phyloP scores from a whole-genome alignment of 1,140 invertebrate genomes.

The Euura lappo region DNA sequence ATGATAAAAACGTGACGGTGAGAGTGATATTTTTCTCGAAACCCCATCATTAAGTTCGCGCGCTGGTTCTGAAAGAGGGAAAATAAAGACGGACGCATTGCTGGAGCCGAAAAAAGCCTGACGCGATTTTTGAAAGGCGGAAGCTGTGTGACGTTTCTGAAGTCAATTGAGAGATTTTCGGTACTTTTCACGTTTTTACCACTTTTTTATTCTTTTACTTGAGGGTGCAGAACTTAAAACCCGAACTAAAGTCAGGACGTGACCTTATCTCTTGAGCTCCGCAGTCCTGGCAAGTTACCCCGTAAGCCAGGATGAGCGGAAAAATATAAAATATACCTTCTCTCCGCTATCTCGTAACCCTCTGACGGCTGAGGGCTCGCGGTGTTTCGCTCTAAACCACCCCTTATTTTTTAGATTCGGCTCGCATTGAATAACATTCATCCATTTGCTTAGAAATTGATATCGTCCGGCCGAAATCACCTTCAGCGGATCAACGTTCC shows the following conservation, averaged over 20 bases:
- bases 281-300: background rate
- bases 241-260: background rate
- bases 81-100: background rate
- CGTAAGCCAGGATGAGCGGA: background rate
- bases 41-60: background rate
- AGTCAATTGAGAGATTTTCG: too few species aligned
- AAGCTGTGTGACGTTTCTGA: background rate
- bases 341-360: background rate
- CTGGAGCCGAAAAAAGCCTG: background rate
- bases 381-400: background rate
- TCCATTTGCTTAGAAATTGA: conserved; percentile 7
- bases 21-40: background rate
- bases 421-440: background rate
- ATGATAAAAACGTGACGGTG: too few species aligned
- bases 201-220: background rate
- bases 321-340: conserved; percentile 1
- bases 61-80: background rate
- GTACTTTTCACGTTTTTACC: too few species aligned
- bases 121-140: background rate
- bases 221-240: background rate
- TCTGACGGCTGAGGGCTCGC: background rate
- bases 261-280: background rate
- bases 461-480: background rate
- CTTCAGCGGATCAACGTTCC: background rate
- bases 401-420: background rate